Percentiles rank a stretch among this genome's conserved stretches.
These are phyloP conservation scores for Clivina fossor DNA, from an alignment of 2,888 invertebrate species.

Conservation along the genomic window DNA sequence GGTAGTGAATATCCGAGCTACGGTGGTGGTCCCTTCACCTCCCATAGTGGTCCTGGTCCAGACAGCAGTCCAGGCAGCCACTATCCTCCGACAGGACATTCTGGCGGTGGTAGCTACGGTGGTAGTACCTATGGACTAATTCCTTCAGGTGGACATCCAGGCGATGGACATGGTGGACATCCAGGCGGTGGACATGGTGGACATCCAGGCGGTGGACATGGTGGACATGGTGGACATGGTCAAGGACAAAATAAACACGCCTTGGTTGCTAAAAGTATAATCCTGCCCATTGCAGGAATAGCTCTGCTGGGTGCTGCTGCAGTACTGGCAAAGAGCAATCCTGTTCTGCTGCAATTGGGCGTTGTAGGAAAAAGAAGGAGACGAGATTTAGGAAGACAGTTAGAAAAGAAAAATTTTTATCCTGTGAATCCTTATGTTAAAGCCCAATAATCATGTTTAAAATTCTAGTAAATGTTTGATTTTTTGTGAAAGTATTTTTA, in stretches of 20 bases:
- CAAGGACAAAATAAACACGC: conserved; percentile 51
- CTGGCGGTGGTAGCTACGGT: background rate
- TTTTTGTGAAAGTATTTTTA: too few species aligned
- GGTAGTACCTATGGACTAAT: background rate
- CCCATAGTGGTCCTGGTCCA: background rate
- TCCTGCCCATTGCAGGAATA: conserved; percentile 76
- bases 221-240: conserved; percentile 2
- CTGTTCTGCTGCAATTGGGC: conserved; percentile 75
- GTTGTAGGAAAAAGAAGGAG: conserved; percentile 66
- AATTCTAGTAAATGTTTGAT: too few species aligned
- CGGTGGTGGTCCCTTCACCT: background rate
- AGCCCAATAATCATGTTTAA: too few species aligned
- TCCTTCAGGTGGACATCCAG: too few species aligned
- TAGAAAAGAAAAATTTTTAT: conserved; percentile 13
- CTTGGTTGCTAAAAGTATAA: conserved; percentile 61
- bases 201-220: conserved; percentile 6
- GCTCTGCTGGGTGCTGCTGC: conserved; percentile 77
- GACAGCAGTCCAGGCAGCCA: background rate
- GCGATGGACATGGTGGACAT: background rate
- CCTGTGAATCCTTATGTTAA: conserved; percentile 32
- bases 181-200: background rate
- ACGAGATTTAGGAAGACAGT: conserved; percentile 49
- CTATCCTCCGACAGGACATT: background rate
- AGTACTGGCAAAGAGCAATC: conserved; percentile 75
- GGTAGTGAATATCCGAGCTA: conserved; percentile 2